Evolutionary conservation across 2,888 invertebrate genomes (phyloP), one percentile per base, ranked within the genome.

Genomic region (Steromphala cineraria): DNA sequence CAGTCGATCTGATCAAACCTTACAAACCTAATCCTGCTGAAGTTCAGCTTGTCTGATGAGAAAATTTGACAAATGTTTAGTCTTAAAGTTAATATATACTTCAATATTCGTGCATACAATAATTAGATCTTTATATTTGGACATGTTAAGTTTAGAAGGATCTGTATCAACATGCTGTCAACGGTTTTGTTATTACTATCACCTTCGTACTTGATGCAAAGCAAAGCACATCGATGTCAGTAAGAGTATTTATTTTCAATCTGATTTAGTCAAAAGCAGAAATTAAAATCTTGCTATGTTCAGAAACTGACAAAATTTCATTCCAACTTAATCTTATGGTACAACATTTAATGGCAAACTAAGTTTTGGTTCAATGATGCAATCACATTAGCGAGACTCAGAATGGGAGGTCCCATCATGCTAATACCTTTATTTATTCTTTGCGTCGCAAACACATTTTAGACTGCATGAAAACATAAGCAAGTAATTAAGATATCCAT

Each of bases 361-460:
- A 21, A 10, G 56, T 21, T 56, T 21, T 56, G 19, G 56, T 8
- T 24, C 21, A 21, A 40, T 15, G 13, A 40, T 71, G 71, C 71
- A 71, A 71, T 36, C 40, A 71, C 15, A 40, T 71, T 31, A 36
- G 36, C 28, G 71, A 71, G 71, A 31, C 36, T 71, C 31, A 19
- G 17, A 36, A 36, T 19, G 40, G 62, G 24, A 24, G 15, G 19
- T 13, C 71, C 19, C 31, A 31, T 28, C 67, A 71, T 71, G 71
- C 71, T 19, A 71, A 71, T 71, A 71, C 71, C 71, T 71, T 71
- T 71, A 71, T 36, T 71, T 71, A 19, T 71, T 71, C 71, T 40
- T 71, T 19, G 71, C 71, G 10, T 71, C 71, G 40, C 71, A 71
- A 71, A 71, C 71, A 71, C 71, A 71, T 71, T 71, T 71, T 71